Evolutionary conservation across 2,888 invertebrate genomes (phyloP), one percentile per base, ranked within the genome.

Genomic region (Acanthosepion lycidas): DNA sequence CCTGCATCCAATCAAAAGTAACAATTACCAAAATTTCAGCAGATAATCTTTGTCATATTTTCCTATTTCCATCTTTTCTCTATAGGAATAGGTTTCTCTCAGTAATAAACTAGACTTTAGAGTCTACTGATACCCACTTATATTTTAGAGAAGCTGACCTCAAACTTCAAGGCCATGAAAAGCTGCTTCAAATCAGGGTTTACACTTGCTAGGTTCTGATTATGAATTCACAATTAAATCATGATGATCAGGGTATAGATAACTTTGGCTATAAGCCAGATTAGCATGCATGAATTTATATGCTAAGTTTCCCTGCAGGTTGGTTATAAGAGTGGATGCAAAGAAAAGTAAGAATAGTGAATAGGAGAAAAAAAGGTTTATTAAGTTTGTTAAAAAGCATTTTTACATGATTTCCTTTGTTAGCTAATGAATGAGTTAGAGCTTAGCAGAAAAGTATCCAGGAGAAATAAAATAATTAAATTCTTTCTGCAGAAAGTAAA

Each of bases 381-480:
- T 78, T 78, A 78, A 15, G 78, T 78, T 78, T 78, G 78, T 78
- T 78, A 78, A n/a, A 28, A 78, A 78, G 78, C n/a, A 78, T 33
- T 78, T 33, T 78, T 78, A 78, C 78, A n/a, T 78, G 78, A n/a
- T 78, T 78, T 78, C n/a, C 78, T 78, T 78, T 78, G 78, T 78
- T 78, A 78, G n/a, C 78, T 78, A 78, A 78, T 78, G 78, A n/a
- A 78, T 33, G n/a, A 78, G n/a, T n/a, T 28, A 78, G 28, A 78
- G 78, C 28, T 78, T 78, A 78, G 78, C 78, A 78, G 78, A 78
- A 78, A 78, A 78, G 78, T 78, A 78, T n/a, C 78, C 78, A n/a
- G n/a, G 78, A 78, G 78, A n/a, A 78, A 78, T 78, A 78, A 78
- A 78, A 78, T 78, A 78, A 78, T 78, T 78, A n/a, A 78, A 78